phyloP scores from a whole-genome alignment of 1,140 invertebrate species.

The Trypoxylus dichotomus region DNA sequence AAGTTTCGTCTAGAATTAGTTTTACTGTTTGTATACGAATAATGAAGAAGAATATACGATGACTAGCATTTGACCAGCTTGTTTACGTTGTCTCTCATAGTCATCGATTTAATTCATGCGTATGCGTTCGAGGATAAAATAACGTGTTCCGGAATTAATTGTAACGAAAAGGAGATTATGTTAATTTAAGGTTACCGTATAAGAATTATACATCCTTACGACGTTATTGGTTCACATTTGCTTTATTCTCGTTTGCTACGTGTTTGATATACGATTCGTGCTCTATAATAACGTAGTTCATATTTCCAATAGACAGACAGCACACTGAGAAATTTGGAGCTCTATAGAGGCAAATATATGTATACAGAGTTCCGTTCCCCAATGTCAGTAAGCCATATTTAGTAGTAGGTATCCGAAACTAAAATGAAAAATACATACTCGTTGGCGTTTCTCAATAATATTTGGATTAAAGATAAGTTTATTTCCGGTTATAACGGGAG shows the following conservation, averaged over 20 bases:
- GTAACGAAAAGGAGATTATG: background rate
- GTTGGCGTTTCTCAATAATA: no score
- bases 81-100: background rate
- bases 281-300: background rate
- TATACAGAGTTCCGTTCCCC: no score
- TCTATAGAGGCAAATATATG: no score
- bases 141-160: background rate
- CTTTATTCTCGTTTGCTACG: background rate
- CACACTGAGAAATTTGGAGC: no score
- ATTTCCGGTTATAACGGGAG: no score
- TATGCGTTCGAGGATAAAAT: background rate
- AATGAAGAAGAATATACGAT: background rate
- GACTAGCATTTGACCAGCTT: background rate
- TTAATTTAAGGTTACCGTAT: background rate
- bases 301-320: no score
- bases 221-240: background rate
- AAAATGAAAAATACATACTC: no score
- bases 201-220: background rate
- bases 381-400: no score
- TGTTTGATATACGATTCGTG: background rate
- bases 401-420: no score
- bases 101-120: background rate
- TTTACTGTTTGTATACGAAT: background rate
- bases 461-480: no score
- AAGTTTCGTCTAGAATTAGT: constrained; percentile 8